Evolutionary conservation across 2,113 vertebrate species (phyloP), one percentile per base, ranked within the genome.

Genomic region (Nipponia nippon): DNA sequence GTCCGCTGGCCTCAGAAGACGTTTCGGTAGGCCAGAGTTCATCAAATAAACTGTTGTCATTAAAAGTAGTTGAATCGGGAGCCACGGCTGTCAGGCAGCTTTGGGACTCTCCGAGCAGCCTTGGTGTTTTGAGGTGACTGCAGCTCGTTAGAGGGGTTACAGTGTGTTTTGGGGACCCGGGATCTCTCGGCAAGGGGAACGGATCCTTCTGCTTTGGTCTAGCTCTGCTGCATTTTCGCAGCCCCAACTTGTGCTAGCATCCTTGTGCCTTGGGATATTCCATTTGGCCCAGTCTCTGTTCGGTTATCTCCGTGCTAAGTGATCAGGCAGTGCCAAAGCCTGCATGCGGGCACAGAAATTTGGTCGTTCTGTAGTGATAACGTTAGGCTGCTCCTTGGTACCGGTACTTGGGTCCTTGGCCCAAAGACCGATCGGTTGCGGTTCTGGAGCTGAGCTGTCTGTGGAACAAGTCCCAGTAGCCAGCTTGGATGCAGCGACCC

Each of bases 241-340:
- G 25, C 58, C n/a, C 22, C 9, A 21, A 13, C 26, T 32, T 17
- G 12, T 1, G 8, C 29, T 59, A 7, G 26, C n/a, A 9, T 44
- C 40, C 23, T 78, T 1, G 1, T 77, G 22, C 26, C 15, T 36
- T 0, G 0, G 30, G 44, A 20, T 20, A 5, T 11, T 21, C 12
- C 4, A 1, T 38, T 21, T 29, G 63, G 26, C 32, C 47, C 13
- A 0, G 11, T 13, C 18, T 20, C 13, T 17, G 16, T 34, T n/a
- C 21, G 36, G 11, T 53, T 80, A 8, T 21, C 30, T 44, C 42
- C 69, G 22, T 22, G 19, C 32, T 26, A n/a, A 65, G n/a, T 0
- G 4, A 23, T 25, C 5, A 5, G 36, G 38, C 26, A 2, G 25
- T 34, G 34, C 49, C 21, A 5, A 27, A 86, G 36, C 34, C 65